Evolutionary conservation across 2,888 invertebrate genomes (phyloP).

Genomic region (Sclerodermus sp.): DNA sequence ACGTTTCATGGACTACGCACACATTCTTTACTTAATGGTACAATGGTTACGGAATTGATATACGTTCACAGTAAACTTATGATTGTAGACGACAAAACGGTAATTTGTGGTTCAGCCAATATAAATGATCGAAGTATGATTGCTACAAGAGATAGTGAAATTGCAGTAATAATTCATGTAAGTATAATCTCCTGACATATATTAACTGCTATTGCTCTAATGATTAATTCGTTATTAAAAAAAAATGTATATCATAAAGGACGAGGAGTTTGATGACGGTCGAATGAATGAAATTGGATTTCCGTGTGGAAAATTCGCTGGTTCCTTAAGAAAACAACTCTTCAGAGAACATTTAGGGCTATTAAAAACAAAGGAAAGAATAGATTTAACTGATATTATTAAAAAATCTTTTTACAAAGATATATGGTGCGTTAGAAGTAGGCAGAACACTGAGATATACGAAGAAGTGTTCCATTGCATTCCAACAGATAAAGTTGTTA

Average conservation of each 20-base stretch:
- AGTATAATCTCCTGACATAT: conserved; percentile 10
- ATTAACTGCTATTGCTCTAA: not conserved
- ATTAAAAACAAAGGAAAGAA: conserved; percentile 57
- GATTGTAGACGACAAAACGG: conserved; percentile 87
- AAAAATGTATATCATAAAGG: conserved; percentile 57
- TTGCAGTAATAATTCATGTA: conserved; percentile 85
- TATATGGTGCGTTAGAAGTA: conserved; percentile 81
- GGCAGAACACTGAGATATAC: conserved; percentile 82
- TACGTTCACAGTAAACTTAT: conserved; percentile 97
- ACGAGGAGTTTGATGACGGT: conserved; percentile 78
- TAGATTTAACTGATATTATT: conserved; percentile 75
- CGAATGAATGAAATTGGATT: conserved; percentile 80
- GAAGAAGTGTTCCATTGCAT: conserved; percentile 91
- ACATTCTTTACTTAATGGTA: conserved; percentile 76
- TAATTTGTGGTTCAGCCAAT: conserved; percentile 97
- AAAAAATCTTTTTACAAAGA: conserved; percentile 80
- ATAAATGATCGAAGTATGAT: conserved; percentile 96
- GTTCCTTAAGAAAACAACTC: conserved; percentile 78
- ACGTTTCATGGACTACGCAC: conserved; percentile 89
- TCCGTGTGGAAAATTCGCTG: conserved; percentile 84
- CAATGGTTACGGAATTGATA: conserved; percentile 87
- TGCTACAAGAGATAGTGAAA: conserved; percentile 93
- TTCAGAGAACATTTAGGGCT: conserved; percentile 92
- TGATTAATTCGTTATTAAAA: not conserved
- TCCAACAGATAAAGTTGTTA: conserved; percentile 80